Evolutionary conservation across 2,113 vertebrate genomes (phyloP).

Genomic region (Petrocephalus microphthalmus): DNA sequence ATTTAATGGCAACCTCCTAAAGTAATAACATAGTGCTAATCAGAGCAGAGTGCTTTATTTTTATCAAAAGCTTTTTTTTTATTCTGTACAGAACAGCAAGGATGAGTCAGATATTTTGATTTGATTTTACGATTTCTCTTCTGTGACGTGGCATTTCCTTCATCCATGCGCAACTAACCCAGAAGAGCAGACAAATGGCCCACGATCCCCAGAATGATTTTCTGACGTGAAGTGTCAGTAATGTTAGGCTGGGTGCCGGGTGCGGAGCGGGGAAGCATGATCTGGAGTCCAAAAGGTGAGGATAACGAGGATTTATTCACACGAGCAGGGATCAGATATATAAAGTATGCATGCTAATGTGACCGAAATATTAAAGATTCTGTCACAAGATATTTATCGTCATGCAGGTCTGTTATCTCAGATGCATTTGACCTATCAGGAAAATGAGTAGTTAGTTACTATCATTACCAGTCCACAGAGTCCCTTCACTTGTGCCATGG

Average conservation of each 20-base stretch:
- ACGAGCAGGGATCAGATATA: no score
- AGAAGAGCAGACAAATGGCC: background rate
- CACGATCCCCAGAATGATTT: no score
- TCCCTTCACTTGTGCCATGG: background rate
- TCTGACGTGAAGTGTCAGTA: no score
- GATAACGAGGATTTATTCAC: no score
- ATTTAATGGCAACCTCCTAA: background rate
- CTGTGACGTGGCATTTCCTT: no score
- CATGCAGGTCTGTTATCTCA: background rate
- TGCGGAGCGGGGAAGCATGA: no score
- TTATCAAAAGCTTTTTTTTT: background rate
- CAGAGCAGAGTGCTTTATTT: background rate
- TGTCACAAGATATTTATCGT: background rate
- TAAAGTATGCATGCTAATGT: slow-evolving; percentile 4
- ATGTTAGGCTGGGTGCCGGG: no score
- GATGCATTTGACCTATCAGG: background rate
- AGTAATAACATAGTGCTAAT: background rate
- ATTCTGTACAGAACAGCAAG: background rate
- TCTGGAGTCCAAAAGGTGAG: no score
- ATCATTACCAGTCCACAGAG: background rate
- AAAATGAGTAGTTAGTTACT: background rate
- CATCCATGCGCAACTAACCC: background rate
- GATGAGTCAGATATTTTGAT: background rate
- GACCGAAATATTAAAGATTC: background rate
- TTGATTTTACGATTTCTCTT: background rate